Evolutionary conservation across 2,888 invertebrate genomes (phyloP).

Genomic region (Ichneumoninae sp.): DNA sequence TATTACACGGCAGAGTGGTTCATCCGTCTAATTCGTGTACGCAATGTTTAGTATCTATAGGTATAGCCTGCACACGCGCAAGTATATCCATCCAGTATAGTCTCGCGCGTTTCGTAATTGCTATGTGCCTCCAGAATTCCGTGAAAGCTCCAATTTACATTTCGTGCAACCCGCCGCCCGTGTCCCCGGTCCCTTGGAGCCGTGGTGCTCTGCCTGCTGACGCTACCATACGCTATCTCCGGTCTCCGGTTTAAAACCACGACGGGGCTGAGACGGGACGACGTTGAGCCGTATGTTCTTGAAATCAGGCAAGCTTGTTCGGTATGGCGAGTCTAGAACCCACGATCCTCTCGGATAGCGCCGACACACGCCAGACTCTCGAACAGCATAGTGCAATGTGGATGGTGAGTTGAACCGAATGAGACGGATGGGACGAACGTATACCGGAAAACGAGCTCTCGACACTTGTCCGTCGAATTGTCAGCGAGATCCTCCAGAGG

Average conservation of each 20-base stretch:
- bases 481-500: not conserved
- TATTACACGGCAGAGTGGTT: too few relatives aligned
- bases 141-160: slow-evolving; percentile 62
- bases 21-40: slow-evolving; percentile 1
- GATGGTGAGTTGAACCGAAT: slow-evolving; percentile 1
- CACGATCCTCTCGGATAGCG: slow-evolving; percentile 15
- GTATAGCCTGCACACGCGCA: not conserved
- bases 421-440: slow-evolving; percentile 5
- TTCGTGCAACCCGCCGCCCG: slow-evolving; percentile 18
- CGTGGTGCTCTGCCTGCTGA: slow-evolving; percentile 7
- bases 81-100: not conserved
- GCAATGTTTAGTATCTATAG: too few relatives aligned
- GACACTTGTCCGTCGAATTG: slow-evolving; percentile 16
- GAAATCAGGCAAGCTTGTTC: slow-evolving; percentile 40
- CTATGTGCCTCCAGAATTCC: slow-evolving; percentile 59
- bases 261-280: not conserved
- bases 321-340: slow-evolving; percentile 12
- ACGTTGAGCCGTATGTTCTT: slow-evolving; percentile 37
- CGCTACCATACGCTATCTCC: not conserved
- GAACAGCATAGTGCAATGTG: not conserved
- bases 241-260: slow-evolving; percentile 17
- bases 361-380: slow-evolving; percentile 4
- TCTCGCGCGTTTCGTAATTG: slow-evolving; percentile 48
- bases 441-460: not conserved
- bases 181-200: not conserved